phyloP scores from a whole-genome alignment of 64 coral and sea anemone genomes.

The Actinia equina region DNA sequence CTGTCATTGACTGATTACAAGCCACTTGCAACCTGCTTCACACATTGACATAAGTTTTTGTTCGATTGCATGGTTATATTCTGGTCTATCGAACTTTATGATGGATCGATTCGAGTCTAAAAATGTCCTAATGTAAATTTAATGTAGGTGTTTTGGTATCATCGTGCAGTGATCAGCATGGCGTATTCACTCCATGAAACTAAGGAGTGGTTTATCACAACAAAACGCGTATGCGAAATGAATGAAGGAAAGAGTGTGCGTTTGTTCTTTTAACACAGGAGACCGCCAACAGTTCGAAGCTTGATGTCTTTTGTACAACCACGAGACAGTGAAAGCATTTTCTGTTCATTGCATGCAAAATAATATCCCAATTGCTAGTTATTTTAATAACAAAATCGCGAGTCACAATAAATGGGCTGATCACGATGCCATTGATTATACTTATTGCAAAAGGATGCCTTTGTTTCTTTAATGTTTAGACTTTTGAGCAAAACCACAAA shows the following conservation, averaged over 20 bases:
- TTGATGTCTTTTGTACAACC: constrained; percentile 18
- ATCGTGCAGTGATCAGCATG: constrained; percentile 10
- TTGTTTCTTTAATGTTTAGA: constrained; percentile 3
- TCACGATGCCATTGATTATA: constrained; percentile 1
- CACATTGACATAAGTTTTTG: neutral
- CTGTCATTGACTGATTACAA: neutral
- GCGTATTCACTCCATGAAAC: neutral
- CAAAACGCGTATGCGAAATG: neutral
- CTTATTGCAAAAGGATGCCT: constrained; percentile 4
- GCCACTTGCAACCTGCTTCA: neutral
- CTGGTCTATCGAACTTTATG: neutral
- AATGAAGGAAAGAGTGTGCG: constrained; percentile 1
- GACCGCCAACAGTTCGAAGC: neutral
- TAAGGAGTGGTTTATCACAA: neutral
- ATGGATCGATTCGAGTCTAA: neutral
- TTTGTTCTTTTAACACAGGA: neutral
- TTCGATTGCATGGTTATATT: constrained; percentile 2
- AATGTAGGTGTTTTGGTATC: neutral
- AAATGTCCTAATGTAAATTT: neutral
- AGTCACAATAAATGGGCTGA: neutral
- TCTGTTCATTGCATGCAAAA: constrained; percentile 20
- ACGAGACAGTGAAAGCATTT: constrained; percentile 4
- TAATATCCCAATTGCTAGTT: constrained; percentile 1
- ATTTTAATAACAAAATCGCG: neutral
- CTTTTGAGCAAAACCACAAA: constrained; percentile 1